phyloP scores from a whole-genome alignment of 2,797 vertebrate genomes.

The Helarctos malayanus region DNA sequence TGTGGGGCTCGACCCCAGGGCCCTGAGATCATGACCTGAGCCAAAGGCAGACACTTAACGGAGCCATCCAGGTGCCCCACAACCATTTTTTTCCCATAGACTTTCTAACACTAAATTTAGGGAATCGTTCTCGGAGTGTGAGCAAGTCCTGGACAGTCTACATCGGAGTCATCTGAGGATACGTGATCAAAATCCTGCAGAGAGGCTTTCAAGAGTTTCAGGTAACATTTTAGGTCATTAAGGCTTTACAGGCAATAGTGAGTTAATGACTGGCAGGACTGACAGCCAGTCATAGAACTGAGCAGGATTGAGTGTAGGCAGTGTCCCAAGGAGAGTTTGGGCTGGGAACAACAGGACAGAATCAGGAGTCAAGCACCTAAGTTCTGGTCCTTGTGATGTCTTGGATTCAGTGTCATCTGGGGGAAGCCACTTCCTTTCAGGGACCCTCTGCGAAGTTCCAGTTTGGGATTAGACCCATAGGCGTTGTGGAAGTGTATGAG shows the following conservation, averaged over 20 bases:
- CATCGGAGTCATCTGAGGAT: neutral
- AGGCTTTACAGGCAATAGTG: neutral
- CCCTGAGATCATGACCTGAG: neutral
- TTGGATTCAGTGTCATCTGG: neutral
- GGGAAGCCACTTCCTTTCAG: neutral
- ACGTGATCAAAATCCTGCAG: neutral
- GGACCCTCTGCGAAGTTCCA: neutral
- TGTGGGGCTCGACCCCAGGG: neutral
- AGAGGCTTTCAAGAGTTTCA: neutral
- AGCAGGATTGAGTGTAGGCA: too few relatives aligned
- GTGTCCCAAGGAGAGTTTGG: neutral
- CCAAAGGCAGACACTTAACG: neutral
- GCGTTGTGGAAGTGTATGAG: neutral
- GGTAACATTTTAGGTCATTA: neutral
- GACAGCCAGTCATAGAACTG: neutral
- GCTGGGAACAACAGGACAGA: neutral
- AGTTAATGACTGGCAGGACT: neutral
- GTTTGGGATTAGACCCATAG: neutral
- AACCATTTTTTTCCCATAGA: neutral
- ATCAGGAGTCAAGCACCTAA: neutral
- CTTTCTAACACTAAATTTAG: neutral
- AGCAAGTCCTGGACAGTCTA: neutral
- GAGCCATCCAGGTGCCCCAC: neutral
- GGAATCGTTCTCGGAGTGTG: neutral
- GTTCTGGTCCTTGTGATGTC: neutral